A percentile compares a stretch with the other conserved stretches of the same genome.
Conservation (phyloP, 2,113 vertebrate genomes). For the Polyodon spathula region DNA sequence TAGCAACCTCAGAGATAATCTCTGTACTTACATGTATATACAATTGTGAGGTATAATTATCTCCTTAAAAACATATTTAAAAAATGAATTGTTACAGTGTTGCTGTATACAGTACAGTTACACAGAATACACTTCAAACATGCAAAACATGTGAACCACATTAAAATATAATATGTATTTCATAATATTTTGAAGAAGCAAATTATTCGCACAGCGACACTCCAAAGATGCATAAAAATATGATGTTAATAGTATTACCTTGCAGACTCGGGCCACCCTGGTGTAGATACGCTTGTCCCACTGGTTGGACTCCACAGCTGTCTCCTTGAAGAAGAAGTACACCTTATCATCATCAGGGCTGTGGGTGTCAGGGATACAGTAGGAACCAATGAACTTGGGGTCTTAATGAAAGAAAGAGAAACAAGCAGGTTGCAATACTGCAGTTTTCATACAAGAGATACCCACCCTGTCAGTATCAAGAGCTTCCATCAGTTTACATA, state of each 20-base stretch:
- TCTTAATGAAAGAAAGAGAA: constrained; percentile 41
- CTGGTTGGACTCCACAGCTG: constrained; percentile 57
- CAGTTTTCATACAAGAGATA: not conserved
- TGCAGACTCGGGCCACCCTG: constrained; percentile 76
- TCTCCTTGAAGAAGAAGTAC: constrained; percentile 78
- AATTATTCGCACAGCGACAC: not conserved
- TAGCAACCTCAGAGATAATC: too few relatives aligned
- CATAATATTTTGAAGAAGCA: too few relatives aligned
- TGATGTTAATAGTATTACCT: constrained; percentile 45
- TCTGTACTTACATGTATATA: too few relatives aligned
- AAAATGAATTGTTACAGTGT: too few relatives aligned
- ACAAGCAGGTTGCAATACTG: fast-evolving
- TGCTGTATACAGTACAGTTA: too few relatives aligned
- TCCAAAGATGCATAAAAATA: not conserved
- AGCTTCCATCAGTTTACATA: not conserved
- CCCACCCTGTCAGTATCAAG: not conserved
- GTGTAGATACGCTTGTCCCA: constrained; percentile 65
- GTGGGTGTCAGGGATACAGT: constrained; percentile 67
- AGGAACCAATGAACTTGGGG: constrained; percentile 59
- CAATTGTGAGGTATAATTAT: too few relatives aligned
- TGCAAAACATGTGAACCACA: too few relatives aligned
- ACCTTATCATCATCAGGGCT: constrained; percentile 71
- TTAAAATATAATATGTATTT: too few relatives aligned
- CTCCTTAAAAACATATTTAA: too few relatives aligned
- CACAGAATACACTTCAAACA: too few relatives aligned